Evolutionary conservation across 2,113 vertebrate genomes (phyloP).

Genomic region (Cololabis saira): DNA sequence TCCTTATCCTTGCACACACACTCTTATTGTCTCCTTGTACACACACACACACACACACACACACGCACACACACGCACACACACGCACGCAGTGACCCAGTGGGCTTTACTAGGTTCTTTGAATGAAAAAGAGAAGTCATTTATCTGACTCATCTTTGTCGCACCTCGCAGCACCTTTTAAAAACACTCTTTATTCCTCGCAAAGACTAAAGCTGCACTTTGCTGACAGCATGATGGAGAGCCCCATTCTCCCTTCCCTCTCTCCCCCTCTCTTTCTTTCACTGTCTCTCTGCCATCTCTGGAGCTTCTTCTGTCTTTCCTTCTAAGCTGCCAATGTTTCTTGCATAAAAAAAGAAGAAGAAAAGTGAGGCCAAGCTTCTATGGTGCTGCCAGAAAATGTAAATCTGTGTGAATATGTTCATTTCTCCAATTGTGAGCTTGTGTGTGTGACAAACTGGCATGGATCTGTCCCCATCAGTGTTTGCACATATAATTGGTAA

Average conservation of each 20-base stretch:
- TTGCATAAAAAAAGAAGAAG: constrained; percentile 29
- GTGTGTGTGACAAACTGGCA: constrained; percentile 5
- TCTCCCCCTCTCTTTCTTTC: constrained; percentile 12
- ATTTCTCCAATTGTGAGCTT: background rate
- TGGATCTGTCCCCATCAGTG: constrained; percentile 28
- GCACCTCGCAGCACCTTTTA: constrained; percentile 68
- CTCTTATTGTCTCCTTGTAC: background rate
- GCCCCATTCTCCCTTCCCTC: constrained; percentile 49
- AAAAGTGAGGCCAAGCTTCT: constrained; percentile 47
- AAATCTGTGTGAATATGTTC: background rate
- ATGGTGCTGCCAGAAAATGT: constrained; percentile 32
- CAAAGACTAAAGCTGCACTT: constrained; percentile 63
- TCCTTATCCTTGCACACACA: background rate
- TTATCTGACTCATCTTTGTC: constrained; percentile 73
- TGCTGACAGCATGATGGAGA: constrained; percentile 83
- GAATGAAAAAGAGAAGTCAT: constrained; percentile 74
- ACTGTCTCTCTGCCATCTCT: constrained; percentile 19
- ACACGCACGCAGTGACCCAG: constrained; percentile 45
- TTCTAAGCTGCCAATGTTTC: constrained; percentile 34
- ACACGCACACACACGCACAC: constrained; percentile 16
- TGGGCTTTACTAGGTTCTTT: constrained; percentile 54
- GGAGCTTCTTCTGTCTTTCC: constrained; percentile 41
- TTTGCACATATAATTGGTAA: constrained; percentile 49
- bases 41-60: constrained; percentile 5
- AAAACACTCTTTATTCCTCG: constrained; percentile 69